phyloP scores from a whole-genome alignment of 2,113 vertebrate genomes.

The Tragelaphus strepsiceros region DNA sequence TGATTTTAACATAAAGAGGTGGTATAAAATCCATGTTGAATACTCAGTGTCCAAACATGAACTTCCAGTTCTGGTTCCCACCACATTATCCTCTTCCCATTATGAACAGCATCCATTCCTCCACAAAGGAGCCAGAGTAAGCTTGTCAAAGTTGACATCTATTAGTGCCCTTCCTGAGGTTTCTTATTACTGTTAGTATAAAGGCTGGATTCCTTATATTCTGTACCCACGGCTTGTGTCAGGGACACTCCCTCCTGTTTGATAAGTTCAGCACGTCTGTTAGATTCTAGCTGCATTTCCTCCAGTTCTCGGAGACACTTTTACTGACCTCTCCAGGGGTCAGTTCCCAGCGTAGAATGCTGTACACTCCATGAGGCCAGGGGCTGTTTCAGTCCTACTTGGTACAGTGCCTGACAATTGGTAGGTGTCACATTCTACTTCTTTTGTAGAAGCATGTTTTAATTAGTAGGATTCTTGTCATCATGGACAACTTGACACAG shows the following conservation, averaged over 20 bases:
- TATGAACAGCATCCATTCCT: neutral
- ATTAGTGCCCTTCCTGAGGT: neutral
- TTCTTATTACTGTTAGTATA: neutral
- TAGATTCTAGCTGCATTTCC: neutral
- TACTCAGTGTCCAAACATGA: neutral
- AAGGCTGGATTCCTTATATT: neutral
- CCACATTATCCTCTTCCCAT: neutral
- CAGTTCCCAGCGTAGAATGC: neutral
- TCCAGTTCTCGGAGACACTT: neutral
- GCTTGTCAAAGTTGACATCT: neutral
- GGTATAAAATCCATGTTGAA: neutral
- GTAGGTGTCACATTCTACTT: neutral
- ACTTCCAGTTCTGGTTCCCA: neutral
- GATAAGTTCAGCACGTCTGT: neutral
- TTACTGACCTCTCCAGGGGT: neutral
- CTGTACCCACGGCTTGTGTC: neutral
- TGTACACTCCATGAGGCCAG: neutral
- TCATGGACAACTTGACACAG: neutral
- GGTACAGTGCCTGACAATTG: neutral
- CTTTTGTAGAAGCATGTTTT: neutral
- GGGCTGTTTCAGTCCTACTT: neutral
- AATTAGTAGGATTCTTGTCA: neutral
- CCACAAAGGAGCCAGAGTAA: neutral
- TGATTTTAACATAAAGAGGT: neutral
- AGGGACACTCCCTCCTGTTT: neutral